phyloP scores from a whole-genome alignment of 2,888 invertebrate species.

The Habrosyne pyritoides region DNA sequence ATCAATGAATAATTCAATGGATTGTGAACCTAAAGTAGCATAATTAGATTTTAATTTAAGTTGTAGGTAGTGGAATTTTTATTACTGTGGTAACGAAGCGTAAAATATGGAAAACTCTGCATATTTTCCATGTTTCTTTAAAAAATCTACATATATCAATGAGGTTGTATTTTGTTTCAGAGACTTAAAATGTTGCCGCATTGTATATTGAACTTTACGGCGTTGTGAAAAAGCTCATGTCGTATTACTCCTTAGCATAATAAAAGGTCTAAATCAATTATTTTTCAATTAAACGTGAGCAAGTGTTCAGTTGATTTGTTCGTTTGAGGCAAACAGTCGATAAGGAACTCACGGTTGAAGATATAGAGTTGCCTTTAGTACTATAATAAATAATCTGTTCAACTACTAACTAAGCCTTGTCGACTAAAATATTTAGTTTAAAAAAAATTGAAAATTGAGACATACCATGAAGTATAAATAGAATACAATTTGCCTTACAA shows the following conservation, averaged over 20 bases:
- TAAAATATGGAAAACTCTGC: background rate
- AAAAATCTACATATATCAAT: background rate
- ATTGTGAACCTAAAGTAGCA: background rate
- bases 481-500: background rate
- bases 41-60: background rate
- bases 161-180: no score
- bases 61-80: background rate
- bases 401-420: background rate
- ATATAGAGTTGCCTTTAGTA: background rate
- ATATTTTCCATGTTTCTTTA: background rate
- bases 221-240: constrained; percentile 28
- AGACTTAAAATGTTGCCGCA: background rate
- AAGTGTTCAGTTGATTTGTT: constrained; percentile 26
- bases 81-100: background rate
- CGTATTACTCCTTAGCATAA: constrained; percentile 28
- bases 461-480: no score
- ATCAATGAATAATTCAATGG: background rate
- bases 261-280: constrained; percentile 60
- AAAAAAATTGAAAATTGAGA: no score
- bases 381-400: background rate
- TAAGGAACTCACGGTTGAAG: constrained; percentile 11
- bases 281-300: constrained; percentile 54
- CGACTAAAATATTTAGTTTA: no score
- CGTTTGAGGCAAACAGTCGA: constrained; percentile 19
- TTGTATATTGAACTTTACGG: constrained; percentile 13